phyloP scores from a whole-genome alignment of 2,113 vertebrate species.

The Patagioenas fasciata region DNA sequence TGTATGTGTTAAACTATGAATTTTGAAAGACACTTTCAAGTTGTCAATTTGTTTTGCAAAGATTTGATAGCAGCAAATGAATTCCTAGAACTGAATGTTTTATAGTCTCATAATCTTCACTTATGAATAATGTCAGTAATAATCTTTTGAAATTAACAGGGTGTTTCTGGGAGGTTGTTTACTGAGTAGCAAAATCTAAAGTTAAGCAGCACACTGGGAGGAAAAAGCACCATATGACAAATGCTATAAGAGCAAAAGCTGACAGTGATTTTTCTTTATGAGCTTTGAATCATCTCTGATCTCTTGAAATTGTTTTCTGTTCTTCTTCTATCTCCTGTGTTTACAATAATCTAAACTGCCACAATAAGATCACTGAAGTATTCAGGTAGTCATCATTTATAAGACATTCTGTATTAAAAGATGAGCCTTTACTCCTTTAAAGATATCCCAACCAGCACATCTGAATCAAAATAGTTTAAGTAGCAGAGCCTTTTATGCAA shows the following conservation, averaged over 20 bases:
- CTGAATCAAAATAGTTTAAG: conserved; percentile 63
- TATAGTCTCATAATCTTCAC: conserved; percentile 39
- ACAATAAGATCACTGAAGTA: conserved; percentile 58
- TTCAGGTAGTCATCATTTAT: conserved; percentile 57
- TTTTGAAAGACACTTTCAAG: conserved; percentile 27
- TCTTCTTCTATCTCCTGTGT: conserved; percentile 48
- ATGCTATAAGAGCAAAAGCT: conserved; percentile 53
- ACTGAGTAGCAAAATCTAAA: conserved; percentile 36
- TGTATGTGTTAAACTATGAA: neutral
- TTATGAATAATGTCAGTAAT: conserved; percentile 48
- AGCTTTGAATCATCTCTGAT: conserved; percentile 72
- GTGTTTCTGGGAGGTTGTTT: conserved; percentile 67
- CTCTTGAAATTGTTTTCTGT: conserved; percentile 67
- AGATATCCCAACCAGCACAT: conserved; percentile 29
- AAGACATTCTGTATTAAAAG: conserved; percentile 62
- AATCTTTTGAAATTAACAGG: conserved; percentile 48
- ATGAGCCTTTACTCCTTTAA: conserved; percentile 60
- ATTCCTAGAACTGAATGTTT: conserved; percentile 28
- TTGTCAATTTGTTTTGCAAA: conserved; percentile 14
- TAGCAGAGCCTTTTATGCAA: conserved; percentile 32
- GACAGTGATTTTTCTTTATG: conserved; percentile 62
- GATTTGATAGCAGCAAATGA: conserved; percentile 41
- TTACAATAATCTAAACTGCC: conserved; percentile 64
- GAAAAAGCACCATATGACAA: conserved; percentile 35
- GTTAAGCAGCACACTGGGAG: conserved; percentile 1